Evolutionary conservation across 2,113 vertebrate species (phyloP), one percentile per base, ranked within the genome.

Genomic region (Cyprinodon tularosa): DNA sequence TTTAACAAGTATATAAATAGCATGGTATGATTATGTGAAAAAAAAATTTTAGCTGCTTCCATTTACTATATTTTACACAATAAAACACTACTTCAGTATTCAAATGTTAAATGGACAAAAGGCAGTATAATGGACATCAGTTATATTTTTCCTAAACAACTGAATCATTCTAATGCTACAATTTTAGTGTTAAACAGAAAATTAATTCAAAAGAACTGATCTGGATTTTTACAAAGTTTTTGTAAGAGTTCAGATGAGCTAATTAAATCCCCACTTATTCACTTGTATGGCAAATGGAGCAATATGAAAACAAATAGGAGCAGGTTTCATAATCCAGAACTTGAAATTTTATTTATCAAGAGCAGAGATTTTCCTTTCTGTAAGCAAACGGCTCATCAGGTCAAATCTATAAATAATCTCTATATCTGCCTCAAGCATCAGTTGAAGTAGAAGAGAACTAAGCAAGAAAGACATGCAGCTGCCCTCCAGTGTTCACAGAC

Each of bases 281-380:
- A 80, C 86, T 83, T 88, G 90, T 83, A 91, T 87, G 89, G 76
- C 84, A 88, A 91, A 89, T 89, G 80, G 90, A 81, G 79, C 86
- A 79, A 84, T 78, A 89, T 88, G 88, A 88, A 93, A 89, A 89
- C 89, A 89, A 29, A 92, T 91, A 86, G 88, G 69, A 84, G 80
- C 50, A 71, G 86, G 88, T 90, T 90, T 80, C 29, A 67, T 62
- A 62, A 60, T 66, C 57, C 77, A 65, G 83, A 72, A 88, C 64
- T 66, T 87, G 89, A 89, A 80, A 86, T 80, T 83, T 89, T 90
- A 91, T 92, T 89, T 87, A 82, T 47, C 45, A 48, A 37, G 71
- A 80, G 78, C 71, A 53, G 76, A 66, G 70, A 0, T 48, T 57
- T 69, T 74, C 69, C 66, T 62, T 66, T 72, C 84, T 84, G 68